Base-by-base conservation (phyloP, 2,888 invertebrate genomes). In the Hipparchia sbordonii region DNA sequence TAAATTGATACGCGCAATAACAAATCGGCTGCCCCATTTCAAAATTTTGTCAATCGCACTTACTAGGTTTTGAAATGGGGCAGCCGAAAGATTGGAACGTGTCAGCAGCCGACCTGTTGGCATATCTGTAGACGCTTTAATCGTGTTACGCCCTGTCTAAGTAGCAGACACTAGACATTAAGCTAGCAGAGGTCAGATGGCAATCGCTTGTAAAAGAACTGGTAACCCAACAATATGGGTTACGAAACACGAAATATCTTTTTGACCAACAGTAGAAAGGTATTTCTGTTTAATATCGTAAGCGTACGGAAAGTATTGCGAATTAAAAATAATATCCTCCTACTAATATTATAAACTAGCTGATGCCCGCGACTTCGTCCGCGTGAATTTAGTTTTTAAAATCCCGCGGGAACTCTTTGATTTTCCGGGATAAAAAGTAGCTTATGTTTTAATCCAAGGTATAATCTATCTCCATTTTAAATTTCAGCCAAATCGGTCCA, bases 181-280 rank as follows among this genome's bases (percentile, higher is more conserved):
- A 10, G 51, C 65, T 60, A 33, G 52, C 61, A 52, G 69, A 62
- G 69, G 69, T 69, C 69, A 69, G 69, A 69, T 69, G 69, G 61
- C 45, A 69, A 69, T 69, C 69, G 9, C 13, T 12, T 39, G 39
- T 39, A 46, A 59, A 51, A 67, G 13, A 69, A 69, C 61, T 68
- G 61, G 45, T 67, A 56, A 67, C 67, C 54, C 52, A 61, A 54
- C 54, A 56, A 39, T 67, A 54, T 45, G 12, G 33, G 52, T 65
- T 52, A 52, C 65, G 65, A 65, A 51, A 65, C 52, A 12, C 12
- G 1, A 65, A 51, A 65, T 51, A 65, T 33, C 23, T 33, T 65
- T 48, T 46, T 51, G 33, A 12, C 12, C 51, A 65, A 65, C 65
- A 12, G 51, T 65, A 65, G 12, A 62, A 45, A 48, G 23, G 12